Percentiles rank a stretch among this genome's conserved stretches.
phyloP scores from a whole-genome alignment of 2,113 vertebrate species.

The Talpa occidentalis region DNA sequence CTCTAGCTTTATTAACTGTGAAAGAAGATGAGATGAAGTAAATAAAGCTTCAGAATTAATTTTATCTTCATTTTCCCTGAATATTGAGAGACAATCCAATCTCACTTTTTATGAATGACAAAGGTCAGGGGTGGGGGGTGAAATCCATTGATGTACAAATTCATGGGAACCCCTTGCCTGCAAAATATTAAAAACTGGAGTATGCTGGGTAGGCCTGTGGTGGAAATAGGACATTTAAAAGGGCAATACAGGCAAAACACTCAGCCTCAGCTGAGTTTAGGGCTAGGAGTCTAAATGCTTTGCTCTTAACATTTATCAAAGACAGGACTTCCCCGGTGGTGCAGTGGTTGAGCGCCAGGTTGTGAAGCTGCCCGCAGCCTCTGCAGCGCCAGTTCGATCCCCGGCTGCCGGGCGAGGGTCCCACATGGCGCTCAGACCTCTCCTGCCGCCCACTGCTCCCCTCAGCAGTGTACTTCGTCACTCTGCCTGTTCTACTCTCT shows the following conservation, averaged over 20 bases:
- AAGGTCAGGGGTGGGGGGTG: background rate
- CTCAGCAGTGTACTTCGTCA: too few species aligned
- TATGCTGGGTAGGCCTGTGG: background rate
- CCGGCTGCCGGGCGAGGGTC: too few species aligned
- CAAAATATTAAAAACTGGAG: background rate
- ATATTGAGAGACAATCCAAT: background rate
- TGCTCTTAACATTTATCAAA: background rate
- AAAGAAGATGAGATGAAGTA: conserved; percentile 54
- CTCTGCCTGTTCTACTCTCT: too few species aligned
- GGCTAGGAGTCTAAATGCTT: background rate
- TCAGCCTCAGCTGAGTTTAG: background rate
- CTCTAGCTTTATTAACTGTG: conserved; percentile 36
- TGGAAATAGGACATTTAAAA: background rate
- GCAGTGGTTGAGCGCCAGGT: too few species aligned
- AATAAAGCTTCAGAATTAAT: conserved; percentile 24
- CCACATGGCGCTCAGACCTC: too few species aligned
- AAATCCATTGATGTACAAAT: conserved; percentile 7
- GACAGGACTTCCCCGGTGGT: background rate
- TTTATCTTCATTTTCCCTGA: conserved; percentile 41
- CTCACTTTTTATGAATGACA: conserved; percentile 33
- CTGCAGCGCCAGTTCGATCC: too few species aligned
- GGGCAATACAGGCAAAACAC: background rate
- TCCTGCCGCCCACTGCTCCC: too few species aligned
- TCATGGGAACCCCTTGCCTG: background rate
- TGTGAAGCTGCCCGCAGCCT: too few species aligned